Evolutionary conservation across 2,888 invertebrate species (phyloP), one percentile per base, ranked within the genome.

Genomic region (Pristionchus exspectatus): DNA sequence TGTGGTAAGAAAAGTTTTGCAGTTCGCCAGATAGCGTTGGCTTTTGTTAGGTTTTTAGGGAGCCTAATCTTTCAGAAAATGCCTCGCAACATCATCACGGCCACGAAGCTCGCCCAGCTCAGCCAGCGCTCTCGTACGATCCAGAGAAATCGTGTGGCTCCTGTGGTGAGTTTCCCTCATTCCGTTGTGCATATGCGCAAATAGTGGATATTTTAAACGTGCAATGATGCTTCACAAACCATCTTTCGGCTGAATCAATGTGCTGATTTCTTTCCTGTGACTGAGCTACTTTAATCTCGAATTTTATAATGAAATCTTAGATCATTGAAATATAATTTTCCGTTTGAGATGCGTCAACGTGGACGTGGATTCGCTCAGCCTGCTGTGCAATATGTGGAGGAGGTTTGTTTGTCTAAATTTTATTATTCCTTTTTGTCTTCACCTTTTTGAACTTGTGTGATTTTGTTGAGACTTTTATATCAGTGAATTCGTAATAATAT

Each of bases 171-270:
- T 84, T 81, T 33, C 14, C 5, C 7, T 18, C 44, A 18, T 44
- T 16, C 50, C 33, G 24, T 74, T 16, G 74, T 33, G 27, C 74
- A 33, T 24, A 74, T 74, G 74, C 21, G 63, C n/a, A 24, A 10
- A 63, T 63, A 21, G 18, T 21, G 21, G 5, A 56, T 21, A 21
- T 56, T 56, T 2, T 18, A 7, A 14, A n/a, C n/a, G n/a, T 54
- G 89, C 89, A 21, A 89, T 89, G 89, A 89, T 89, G 81, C 59
- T 83, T 63, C 89, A 89, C 83, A 74, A 74, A 89, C 89, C 89
- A 89, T 89, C 83, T 89, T 89, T 89, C 89, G 89, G 83, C 89
- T 89, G 89, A 89, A 83, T 24, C 81, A 24, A 83, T 81, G 66
- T 89, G 89, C 89, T 89, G 89, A 69, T 30, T 33, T 18, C 74